These are phyloP conservation scores for Listronotus oregonensis DNA, from an alignment of 1,140 invertebrate species.

Conservation along the genomic window DNA sequence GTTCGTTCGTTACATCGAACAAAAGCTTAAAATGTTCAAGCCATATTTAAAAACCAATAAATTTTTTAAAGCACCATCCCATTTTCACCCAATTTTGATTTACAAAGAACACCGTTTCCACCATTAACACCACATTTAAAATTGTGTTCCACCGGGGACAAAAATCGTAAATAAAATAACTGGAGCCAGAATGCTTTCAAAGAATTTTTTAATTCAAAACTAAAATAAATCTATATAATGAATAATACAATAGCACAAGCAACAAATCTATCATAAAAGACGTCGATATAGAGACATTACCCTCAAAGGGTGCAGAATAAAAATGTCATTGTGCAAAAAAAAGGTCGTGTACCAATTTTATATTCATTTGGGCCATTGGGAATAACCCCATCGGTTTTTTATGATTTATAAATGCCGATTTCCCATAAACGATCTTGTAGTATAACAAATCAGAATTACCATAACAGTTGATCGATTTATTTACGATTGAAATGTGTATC, in stretches of 20 bases:
- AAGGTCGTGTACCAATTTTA: slow-evolving; percentile 41
- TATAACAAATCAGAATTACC: slow-evolving; percentile 45
- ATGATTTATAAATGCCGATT: slow-evolving; percentile 44
- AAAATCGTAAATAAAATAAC: slow-evolving; percentile 21
- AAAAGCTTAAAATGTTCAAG: slow-evolving; percentile 12
- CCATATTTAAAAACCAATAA: slow-evolving; percentile 18
- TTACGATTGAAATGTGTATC: slow-evolving; percentile 45
- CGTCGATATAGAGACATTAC: slow-evolving; percentile 43
- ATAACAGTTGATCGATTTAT: slow-evolving; percentile 48
- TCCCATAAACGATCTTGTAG: slow-evolving; percentile 47
- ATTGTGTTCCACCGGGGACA: slow-evolving; percentile 8
- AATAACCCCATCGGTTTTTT: slow-evolving; percentile 39
- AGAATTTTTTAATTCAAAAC: slow-evolving; percentile 6
- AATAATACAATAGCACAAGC: slow-evolving; percentile 36
- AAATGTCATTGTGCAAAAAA: slow-evolving; percentile 37
- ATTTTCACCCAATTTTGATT: slow-evolving; percentile 30
- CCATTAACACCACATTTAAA: slow-evolving; percentile 43
- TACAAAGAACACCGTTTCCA: slow-evolving; percentile 25
- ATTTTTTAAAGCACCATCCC: slow-evolving; percentile 30
- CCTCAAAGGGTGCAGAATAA: slow-evolving; percentile 39
- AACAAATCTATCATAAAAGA: slow-evolving; percentile 33
- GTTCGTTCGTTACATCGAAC: slow-evolving; percentile 23
- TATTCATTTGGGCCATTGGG: slow-evolving; percentile 43
- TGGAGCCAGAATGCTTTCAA: slow-evolving; percentile 10
- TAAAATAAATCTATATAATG: slow-evolving; percentile 25